Percentiles rank a stretch among this genome's conserved stretches.
Conservation (phyloP, 2,113 vertebrate species). For the Neoarius graeffei region DNA sequence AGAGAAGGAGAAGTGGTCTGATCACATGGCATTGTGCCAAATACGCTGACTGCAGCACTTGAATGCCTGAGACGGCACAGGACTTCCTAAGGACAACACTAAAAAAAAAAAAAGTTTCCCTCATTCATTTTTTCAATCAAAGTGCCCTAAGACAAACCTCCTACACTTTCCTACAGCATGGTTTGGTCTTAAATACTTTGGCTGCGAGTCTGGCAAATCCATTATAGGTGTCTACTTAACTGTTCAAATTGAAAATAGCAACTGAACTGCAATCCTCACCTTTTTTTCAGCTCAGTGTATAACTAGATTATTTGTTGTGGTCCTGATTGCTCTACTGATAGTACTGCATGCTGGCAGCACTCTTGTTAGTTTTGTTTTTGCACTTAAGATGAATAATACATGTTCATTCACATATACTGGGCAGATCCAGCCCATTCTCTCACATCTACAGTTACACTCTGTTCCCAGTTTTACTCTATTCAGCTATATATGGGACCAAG, state of each 20-base stretch:
- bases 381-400: slow-evolving; percentile 67
- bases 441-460: slow-evolving; percentile 48
- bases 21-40: slow-evolving; percentile 4
- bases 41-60: not conserved
- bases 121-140: not conserved
- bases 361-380: slow-evolving; percentile 49
- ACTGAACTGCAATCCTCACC: not conserved
- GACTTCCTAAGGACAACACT: not conserved
- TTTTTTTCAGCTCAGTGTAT: not conserved
- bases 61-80: not conserved
- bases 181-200: not conserved
- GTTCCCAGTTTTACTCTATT: slow-evolving; percentile 41
- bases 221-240: not conserved
- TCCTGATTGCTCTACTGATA: not conserved
- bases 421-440: slow-evolving; percentile 49
- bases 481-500: slow-evolving; percentile 9
- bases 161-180: not conserved
- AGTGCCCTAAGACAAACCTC: not conserved
- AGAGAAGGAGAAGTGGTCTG: not conserved
- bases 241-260: not conserved
- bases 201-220: not conserved
- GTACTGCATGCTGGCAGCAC: not conserved
- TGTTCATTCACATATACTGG: slow-evolving; percentile 66
- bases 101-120: not conserved
- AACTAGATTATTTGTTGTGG: not conserved